phyloP scores from a whole-genome alignment of 2,113 vertebrate species.

The Oryzias javanicus region DNA sequence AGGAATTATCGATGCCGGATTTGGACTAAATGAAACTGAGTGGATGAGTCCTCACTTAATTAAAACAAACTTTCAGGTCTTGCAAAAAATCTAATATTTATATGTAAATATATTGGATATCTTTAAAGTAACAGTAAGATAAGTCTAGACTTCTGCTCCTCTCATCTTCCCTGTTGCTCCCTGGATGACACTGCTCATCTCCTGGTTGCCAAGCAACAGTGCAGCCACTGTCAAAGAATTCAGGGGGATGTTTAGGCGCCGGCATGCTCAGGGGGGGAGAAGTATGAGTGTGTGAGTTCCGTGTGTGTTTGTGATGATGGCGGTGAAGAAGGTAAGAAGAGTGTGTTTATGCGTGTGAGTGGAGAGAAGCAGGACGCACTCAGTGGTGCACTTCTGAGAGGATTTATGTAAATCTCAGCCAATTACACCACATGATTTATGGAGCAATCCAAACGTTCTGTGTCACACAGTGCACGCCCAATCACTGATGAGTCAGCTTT shows the following conservation, averaged over 20 bases:
- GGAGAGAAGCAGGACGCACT: constrained; percentile 32
- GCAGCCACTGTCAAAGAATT: constrained; percentile 91
- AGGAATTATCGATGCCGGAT: constrained; percentile 1
- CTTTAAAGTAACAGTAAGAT: constrained; percentile 39
- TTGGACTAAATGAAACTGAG: background rate
- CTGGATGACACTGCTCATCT: constrained; percentile 73
- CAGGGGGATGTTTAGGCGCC: constrained; percentile 66
- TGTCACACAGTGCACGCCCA: constrained; percentile 1
- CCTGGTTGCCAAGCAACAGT: constrained; percentile 92
- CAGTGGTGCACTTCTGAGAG: constrained; percentile 32
- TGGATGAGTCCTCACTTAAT: background rate
- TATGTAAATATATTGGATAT: constrained; percentile 11
- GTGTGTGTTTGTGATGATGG: constrained; percentile 27
- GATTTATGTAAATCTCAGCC: constrained; percentile 48
- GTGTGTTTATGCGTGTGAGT: constrained; percentile 14
- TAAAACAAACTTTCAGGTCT: background rate
- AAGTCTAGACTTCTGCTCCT: constrained; percentile 59
- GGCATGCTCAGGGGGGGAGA: constrained; percentile 72
- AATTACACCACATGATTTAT: constrained; percentile 22
- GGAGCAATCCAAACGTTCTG: constrained; percentile 22
- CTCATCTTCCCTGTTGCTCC: constrained; percentile 65
- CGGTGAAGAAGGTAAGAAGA: constrained; percentile 30
- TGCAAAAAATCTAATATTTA: background rate
- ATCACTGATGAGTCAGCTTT: constrained; percentile 30
- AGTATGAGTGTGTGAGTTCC: constrained; percentile 52